Conservation (phyloP, 2,888 invertebrate species). For the Lasioglossum vierecki region DNA sequence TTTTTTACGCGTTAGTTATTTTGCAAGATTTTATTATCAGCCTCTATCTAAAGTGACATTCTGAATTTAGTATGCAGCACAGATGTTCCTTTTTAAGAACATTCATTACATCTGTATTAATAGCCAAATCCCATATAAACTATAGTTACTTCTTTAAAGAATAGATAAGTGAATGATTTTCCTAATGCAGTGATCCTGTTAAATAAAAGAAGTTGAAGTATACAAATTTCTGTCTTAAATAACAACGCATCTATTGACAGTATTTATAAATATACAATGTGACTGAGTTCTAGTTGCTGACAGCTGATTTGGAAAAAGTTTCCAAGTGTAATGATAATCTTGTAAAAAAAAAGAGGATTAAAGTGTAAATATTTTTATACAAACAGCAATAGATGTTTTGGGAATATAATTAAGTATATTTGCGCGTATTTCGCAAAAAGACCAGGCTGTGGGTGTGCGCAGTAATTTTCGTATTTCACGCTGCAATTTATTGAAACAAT, state of each 20-base stretch:
- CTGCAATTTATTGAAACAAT: slow-evolving; percentile 27
- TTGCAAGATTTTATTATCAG: neutral
- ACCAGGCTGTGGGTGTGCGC: neutral
- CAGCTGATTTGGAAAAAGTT: neutral
- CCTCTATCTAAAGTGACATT: too few relatives aligned
- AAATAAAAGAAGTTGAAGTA: too few relatives aligned
- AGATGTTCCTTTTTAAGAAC: neutral
- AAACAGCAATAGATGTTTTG: neutral
- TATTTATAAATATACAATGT: too few relatives aligned
- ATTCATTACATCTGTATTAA: neutral
- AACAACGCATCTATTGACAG: neutral
- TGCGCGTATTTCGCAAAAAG: neutral
- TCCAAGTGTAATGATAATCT: neutral
- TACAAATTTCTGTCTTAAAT: neutral
- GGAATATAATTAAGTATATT: neutral
- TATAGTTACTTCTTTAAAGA: too few relatives aligned
- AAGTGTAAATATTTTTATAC: neutral
- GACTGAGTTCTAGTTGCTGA: neutral
- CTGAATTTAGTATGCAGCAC: neutral
- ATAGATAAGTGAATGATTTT: too few relatives aligned
- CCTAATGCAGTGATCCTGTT: too few relatives aligned
- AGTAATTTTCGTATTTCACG: neutral
- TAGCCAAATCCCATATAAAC: neutral
- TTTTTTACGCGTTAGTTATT: neutral
- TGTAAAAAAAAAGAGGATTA: neutral